Percentiles rank a stretch among this genome's conserved stretches.
phyloP scores from a whole-genome alignment of 1,140 invertebrate genomes.

The Drosophila ficusphila region DNA sequence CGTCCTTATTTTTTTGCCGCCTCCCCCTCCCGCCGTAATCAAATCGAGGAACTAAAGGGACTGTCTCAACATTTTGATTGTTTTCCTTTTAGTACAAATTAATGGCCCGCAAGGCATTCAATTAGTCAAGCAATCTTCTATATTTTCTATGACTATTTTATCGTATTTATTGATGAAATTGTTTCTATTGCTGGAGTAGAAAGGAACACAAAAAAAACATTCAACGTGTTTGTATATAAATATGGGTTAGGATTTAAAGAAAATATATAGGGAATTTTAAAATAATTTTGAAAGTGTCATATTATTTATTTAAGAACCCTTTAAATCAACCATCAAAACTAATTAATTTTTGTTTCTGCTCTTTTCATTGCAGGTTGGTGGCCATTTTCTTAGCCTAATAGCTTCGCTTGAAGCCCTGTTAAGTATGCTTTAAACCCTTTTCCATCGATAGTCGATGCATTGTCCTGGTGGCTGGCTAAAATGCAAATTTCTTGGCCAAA shows the following conservation, averaged over 20 bases:
- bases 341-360: not conserved
- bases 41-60: conserved; percentile 47
- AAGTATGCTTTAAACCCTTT: conserved; percentile 35
- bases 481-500: conserved; percentile 49
- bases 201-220: not conserved
- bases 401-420: conserved; percentile 3
- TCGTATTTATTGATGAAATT: conserved; percentile 28
- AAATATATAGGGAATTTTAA: too few relatives aligned
- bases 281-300: too few relatives aligned
- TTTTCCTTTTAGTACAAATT: conserved; percentile 34
- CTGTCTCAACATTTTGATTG: conserved; percentile 44
- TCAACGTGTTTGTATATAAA: not conserved
- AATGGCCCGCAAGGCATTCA: conserved; percentile 47
- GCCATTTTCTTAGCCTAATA: too few relatives aligned
- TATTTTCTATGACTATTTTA: conserved; percentile 23
- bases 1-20: conserved; percentile 13
- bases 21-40: conserved; percentile 28
- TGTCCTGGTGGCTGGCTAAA: conserved; percentile 36
- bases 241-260: too few relatives aligned
- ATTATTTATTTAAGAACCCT: too few relatives aligned
- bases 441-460: conserved; percentile 18
- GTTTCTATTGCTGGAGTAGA: not conserved
- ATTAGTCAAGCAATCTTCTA: conserved; percentile 44
- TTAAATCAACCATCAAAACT: not conserved
- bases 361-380: conserved; percentile 44